These are phyloP conservation scores for Gavialis gangeticus DNA, from an alignment of 2,113 vertebrate genomes.

Conservation along the genomic window DNA sequence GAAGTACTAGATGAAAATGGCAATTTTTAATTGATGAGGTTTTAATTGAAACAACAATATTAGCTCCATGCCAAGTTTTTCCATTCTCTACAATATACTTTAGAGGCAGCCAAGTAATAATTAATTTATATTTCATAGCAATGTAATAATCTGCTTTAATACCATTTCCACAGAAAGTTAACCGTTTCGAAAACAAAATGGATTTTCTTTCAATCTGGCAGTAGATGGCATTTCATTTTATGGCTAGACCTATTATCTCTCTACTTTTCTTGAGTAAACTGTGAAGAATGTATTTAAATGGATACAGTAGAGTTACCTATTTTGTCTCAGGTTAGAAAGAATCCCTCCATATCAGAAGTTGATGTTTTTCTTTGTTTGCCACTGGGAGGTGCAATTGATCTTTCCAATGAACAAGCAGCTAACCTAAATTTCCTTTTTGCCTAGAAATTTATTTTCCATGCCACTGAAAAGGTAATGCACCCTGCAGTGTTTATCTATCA, in stretches of 20 bases:
- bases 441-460: background rate
- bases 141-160: background rate
- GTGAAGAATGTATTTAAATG: background rate
- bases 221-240: background rate
- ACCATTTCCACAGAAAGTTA: background rate
- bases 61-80: background rate
- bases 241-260: accelerated
- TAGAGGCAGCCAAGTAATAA: background rate
- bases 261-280: background rate
- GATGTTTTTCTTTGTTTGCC: background rate
- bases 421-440: background rate
- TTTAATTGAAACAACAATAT: background rate
- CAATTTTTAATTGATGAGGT: background rate
- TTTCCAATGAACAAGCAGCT: background rate
- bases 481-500: background rate
- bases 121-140: accelerated
- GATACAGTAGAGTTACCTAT: background rate
- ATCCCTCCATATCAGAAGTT: accelerated
- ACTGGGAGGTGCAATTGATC: constrained; percentile 67
- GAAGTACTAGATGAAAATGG: background rate
- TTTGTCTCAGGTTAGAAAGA: background rate
- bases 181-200: background rate
- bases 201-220: background rate
- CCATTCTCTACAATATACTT: background rate
- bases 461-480: background rate